These are phyloP conservation scores for Drosophila yooni DNA, from an alignment of 2,888 invertebrate genomes.

Conservation along the genomic window DNA sequence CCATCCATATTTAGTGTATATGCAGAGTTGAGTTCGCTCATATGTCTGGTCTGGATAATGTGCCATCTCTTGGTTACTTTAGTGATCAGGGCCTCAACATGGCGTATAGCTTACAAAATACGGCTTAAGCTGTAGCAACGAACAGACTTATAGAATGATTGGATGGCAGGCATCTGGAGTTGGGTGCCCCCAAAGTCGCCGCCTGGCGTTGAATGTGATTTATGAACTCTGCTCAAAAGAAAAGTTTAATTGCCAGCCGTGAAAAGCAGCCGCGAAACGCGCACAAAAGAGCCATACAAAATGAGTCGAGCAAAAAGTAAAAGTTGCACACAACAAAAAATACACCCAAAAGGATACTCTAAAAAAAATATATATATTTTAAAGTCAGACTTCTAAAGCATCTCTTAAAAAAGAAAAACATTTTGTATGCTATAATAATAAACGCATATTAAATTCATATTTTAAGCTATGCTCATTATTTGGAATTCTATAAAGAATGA, in stretches of 20 bases:
- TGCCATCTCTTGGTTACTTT: constrained; percentile 55
- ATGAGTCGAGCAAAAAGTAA: constrained; percentile 42
- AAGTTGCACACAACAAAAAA: constrained; percentile 2
- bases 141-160: constrained; percentile 25
- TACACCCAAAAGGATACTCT: constrained; percentile 19
- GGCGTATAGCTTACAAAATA: constrained; percentile 43
- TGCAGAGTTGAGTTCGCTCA: constrained; percentile 27
- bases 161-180: background rate
- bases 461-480: background rate
- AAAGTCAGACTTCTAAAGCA: background rate
- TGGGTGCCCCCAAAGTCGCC: constrained; percentile 24
- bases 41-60: constrained; percentile 41
- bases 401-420: background rate
- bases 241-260: constrained; percentile 81
- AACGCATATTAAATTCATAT: background rate
- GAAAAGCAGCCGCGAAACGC: constrained; percentile 68
- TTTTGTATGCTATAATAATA: background rate
- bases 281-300: constrained; percentile 45
- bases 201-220: constrained; percentile 78
- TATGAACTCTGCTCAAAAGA: constrained; percentile 77
- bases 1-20: constrained; percentile 26
- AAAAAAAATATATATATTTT: background rate
- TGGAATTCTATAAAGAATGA: background rate
- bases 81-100: constrained; percentile 47
- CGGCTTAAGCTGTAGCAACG: constrained; percentile 53